phyloP scores from a whole-genome alignment of 2,113 vertebrate species.

The Toxotes chatareus region DNA sequence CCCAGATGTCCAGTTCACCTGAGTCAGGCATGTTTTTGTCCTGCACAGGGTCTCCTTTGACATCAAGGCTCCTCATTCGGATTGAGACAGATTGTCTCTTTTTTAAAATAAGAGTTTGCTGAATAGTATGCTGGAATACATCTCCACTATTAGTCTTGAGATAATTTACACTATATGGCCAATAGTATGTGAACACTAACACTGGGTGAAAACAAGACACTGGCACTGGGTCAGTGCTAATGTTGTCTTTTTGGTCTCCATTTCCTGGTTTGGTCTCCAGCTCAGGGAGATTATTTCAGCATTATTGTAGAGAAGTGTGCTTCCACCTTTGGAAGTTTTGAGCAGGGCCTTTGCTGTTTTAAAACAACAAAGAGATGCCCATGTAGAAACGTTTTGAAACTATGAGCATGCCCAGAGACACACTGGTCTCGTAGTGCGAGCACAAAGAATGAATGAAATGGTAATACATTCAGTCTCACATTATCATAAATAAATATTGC shows the following conservation, averaged over 20 bases:
- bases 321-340: too few species aligned
- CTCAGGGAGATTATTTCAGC: too few species aligned
- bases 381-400: too few species aligned
- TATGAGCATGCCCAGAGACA: background rate
- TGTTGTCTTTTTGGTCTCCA: too few species aligned
- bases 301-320: too few species aligned
- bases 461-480: constrained; percentile 30
- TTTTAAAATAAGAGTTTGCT: background rate
- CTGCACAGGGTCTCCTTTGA: too few species aligned
- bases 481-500: constrained; percentile 26
- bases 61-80: background rate
- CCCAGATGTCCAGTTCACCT: background rate
- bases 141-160: background rate
- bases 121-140: background rate
- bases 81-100: background rate
- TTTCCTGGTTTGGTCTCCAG: too few species aligned
- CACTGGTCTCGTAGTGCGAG: background rate
- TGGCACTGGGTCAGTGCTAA: too few species aligned
- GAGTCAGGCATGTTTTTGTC: too few species aligned
- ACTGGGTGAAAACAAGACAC: too few species aligned
- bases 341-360: too few species aligned
- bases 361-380: too few species aligned
- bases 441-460: constrained; percentile 1
- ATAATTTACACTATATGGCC: background rate
- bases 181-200: background rate